A percentile compares a stretch with the other conserved stretches of the same genome.
These are phyloP conservation scores for Ophion obscuratus DNA, from an alignment of 2,888 invertebrate genomes.

Conservation along the genomic window DNA sequence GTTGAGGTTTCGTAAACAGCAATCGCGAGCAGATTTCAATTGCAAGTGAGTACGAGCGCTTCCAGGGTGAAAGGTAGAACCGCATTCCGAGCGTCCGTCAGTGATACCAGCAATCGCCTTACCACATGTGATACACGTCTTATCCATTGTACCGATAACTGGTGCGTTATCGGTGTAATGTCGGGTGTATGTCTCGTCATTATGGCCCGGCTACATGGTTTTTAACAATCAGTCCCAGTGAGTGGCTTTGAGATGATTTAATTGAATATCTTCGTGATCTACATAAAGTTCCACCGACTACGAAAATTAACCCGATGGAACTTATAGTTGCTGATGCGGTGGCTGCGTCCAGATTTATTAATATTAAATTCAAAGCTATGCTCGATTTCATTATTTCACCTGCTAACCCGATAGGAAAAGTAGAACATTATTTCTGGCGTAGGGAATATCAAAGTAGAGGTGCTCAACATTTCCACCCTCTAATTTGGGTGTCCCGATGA, in stretches of 20 bases:
- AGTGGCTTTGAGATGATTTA: constrained; percentile 73
- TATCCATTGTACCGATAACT: too few species aligned
- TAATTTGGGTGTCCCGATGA: constrained; percentile 63
- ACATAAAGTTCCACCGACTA: constrained; percentile 66
- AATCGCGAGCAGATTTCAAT: too few species aligned
- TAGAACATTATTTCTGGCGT: constrained; percentile 69
- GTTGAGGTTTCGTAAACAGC: too few species aligned
- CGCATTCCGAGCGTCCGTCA: too few species aligned
- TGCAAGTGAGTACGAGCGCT: too few species aligned
- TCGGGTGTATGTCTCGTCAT: constrained; percentile 68
- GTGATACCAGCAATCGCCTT: too few species aligned
- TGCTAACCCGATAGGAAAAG: constrained; percentile 69
- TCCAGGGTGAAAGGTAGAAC: too few species aligned
- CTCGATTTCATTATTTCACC: constrained; percentile 73
- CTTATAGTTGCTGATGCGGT: constrained; percentile 76
- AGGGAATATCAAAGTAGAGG: constrained; percentile 70
- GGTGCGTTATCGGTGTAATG: too few species aligned
- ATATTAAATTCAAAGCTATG: constrained; percentile 75
- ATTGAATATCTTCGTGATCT: constrained; percentile 71
- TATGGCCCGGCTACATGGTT: constrained; percentile 73
- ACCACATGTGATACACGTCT: too few species aligned
- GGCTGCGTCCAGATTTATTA: constrained; percentile 75
- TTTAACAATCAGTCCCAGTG: constrained; percentile 65
- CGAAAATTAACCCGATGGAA: constrained; percentile 60
- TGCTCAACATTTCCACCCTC: constrained; percentile 66